phyloP scores from a whole-genome alignment of 2,888 invertebrate species.

The Boloria selene region DNA sequence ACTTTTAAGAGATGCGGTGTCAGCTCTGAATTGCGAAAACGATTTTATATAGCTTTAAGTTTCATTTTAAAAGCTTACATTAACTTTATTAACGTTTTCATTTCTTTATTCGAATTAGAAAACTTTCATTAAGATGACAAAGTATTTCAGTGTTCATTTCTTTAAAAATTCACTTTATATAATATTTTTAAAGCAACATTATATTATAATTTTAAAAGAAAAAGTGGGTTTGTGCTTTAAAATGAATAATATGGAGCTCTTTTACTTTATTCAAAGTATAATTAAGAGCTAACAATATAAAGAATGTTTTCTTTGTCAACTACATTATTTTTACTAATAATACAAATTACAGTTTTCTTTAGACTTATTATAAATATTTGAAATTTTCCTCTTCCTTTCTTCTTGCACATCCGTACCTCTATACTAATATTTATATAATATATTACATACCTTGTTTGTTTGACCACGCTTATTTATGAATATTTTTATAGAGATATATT shows the following conservation, averaged over 20 bases:
- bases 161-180: not conserved
- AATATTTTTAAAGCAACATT: not conserved
- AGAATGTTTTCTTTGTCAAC: slow-evolving; percentile 1
- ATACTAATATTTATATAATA: too few relatives aligned
- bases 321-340: not conserved
- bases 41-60: slow-evolving; percentile 15
- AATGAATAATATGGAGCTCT: not conserved
- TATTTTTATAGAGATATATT: too few relatives aligned
- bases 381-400: too few relatives aligned
- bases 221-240: slow-evolving; percentile 2
- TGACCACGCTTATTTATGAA: too few relatives aligned
- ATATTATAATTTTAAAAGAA: slow-evolving; percentile 5
- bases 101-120: slow-evolving; percentile 5
- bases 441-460: too few relatives aligned
- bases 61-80: slow-evolving; percentile 21
- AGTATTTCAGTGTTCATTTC: slow-evolving; percentile 12
- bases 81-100: slow-evolving; percentile 15
- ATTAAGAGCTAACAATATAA: slow-evolving; percentile 5
- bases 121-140: slow-evolving; percentile 21
- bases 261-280: not conserved
- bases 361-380: not conserved
- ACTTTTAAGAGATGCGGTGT: slow-evolving; percentile 16
- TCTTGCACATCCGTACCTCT: too few relatives aligned
- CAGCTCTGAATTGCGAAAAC: slow-evolving; percentile 18
- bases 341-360: not conserved